A percentile compares a stretch with the other conserved stretches of the same genome.
phyloP scores from a whole-genome alignment of 2,797 vertebrate species.

The Pangasius mekongensis region DNA sequence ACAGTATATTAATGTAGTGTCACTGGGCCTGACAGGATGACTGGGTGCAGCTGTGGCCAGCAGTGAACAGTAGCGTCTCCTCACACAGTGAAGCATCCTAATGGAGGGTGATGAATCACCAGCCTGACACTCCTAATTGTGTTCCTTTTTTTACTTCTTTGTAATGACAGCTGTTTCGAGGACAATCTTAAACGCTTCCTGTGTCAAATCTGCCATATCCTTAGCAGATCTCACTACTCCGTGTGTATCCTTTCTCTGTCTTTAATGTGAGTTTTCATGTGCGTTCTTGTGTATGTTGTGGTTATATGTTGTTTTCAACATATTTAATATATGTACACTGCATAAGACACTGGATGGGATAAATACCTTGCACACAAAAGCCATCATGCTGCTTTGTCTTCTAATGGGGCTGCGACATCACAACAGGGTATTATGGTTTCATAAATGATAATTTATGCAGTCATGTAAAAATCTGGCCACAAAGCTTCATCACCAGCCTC shows the following conservation, averaged over 20 bases:
- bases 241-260: slow-evolving; percentile 19
- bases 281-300: slow-evolving; percentile 9
- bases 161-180: slow-evolving; percentile 92
- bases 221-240: slow-evolving; percentile 55
- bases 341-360: slow-evolving; percentile 34
- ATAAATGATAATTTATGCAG: slow-evolving; percentile 80
- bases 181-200: slow-evolving; percentile 74
- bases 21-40: slow-evolving; percentile 43
- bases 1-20: slow-evolving; percentile 39
- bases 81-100: slow-evolving; percentile 84
- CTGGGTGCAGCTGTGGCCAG: slow-evolving; percentile 79
- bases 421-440: slow-evolving; percentile 74
- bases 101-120: slow-evolving; percentile 86
- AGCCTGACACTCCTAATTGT: slow-evolving; percentile 91
- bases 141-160: slow-evolving; percentile 79
- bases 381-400: slow-evolving; percentile 45
- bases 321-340: slow-evolving; percentile 16
- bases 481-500: slow-evolving; percentile 73
- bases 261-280: neutral
- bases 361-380: slow-evolving; percentile 44
- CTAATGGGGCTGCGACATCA: slow-evolving; percentile 63
- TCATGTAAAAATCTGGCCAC: slow-evolving; percentile 73
- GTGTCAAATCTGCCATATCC: slow-evolving; percentile 83
- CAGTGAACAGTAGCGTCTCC: slow-evolving; percentile 80
- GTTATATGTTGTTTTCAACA: slow-evolving; percentile 35